Percentiles rank a stretch among this genome's conserved stretches.
Conservation (phyloP, 2,113 vertebrate species). For the Aepyceros melampus region DNA sequence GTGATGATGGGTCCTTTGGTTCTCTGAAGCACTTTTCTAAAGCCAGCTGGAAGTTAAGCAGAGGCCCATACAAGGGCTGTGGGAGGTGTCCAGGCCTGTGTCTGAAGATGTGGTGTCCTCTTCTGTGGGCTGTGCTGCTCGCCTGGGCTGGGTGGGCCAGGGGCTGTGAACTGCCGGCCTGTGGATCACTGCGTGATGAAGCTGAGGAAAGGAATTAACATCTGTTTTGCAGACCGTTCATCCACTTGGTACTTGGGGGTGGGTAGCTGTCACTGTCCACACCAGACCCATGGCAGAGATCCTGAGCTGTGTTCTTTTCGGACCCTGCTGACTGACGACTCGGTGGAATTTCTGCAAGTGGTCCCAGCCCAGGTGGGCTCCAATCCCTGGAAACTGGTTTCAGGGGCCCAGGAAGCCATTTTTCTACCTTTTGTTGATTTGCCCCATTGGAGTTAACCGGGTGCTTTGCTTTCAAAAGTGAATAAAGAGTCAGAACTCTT, state of each 20-base stretch:
- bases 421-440: not conserved
- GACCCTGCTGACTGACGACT: not conserved
- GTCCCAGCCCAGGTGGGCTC: not conserved
- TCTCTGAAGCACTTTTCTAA: not conserved
- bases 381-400: not conserved
- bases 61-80: not conserved
- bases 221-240: not conserved
- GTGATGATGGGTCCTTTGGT: not conserved
- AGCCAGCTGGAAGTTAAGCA: not conserved
- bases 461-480: not conserved
- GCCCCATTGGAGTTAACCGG: not conserved
- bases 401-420: not conserved
- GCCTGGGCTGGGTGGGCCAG: not conserved
- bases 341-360: not conserved
- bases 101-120: not conserved
- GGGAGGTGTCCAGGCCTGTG: not conserved
- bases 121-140: not conserved
- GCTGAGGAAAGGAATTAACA: not conserved
- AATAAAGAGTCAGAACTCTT: not conserved
- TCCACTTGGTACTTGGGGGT: not conserved
- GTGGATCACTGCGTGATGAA: not conserved
- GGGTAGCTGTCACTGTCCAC: not conserved
- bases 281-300: not conserved
- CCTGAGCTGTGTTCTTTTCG: not conserved
- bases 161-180: not conserved